phyloP scores from a whole-genome alignment of 2,797 vertebrate species.

The Phrynocephalus guinanensis region DNA sequence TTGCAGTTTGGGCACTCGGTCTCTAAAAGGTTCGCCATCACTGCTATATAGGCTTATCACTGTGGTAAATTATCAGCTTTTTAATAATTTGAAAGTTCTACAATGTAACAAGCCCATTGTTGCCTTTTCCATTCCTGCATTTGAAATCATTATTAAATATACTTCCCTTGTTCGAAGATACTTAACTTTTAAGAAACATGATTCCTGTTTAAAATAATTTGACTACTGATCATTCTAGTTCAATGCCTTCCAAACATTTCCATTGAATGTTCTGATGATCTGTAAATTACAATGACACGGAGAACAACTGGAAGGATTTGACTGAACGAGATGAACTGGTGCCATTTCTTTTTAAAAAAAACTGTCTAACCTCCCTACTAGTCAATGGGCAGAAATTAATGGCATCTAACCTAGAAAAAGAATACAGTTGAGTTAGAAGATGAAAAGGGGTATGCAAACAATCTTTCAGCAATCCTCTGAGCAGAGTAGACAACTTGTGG shows the following conservation, averaged over 20 bases:
- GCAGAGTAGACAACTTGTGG: neutral
- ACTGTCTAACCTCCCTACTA: neutral
- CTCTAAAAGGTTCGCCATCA: too few relatives aligned
- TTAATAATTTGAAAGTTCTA: neutral
- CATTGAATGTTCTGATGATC: neutral
- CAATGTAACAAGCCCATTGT: neutral
- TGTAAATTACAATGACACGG: neutral
- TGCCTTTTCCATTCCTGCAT: neutral
- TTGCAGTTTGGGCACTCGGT: too few relatives aligned
- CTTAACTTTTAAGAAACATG: neutral
- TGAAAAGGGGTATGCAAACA: neutral
- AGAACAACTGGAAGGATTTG: neutral
- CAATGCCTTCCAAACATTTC: neutral
- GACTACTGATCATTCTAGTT: neutral
- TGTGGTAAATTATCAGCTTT: neutral
- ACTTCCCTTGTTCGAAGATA: neutral
- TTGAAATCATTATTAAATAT: neutral
- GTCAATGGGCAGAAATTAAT: neutral
- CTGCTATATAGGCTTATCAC: neutral
- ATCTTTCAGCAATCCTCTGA: neutral
- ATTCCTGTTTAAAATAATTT: neutral
- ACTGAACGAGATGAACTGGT: neutral
- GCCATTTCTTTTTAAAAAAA: neutral
- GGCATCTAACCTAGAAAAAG: neutral
- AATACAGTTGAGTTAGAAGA: neutral